Percentiles rank a stretch among this genome's conserved stretches.
These are phyloP conservation scores for Heliothis subflexa DNA, from an alignment of 1,140 invertebrate species.

Conservation along the genomic window DNA sequence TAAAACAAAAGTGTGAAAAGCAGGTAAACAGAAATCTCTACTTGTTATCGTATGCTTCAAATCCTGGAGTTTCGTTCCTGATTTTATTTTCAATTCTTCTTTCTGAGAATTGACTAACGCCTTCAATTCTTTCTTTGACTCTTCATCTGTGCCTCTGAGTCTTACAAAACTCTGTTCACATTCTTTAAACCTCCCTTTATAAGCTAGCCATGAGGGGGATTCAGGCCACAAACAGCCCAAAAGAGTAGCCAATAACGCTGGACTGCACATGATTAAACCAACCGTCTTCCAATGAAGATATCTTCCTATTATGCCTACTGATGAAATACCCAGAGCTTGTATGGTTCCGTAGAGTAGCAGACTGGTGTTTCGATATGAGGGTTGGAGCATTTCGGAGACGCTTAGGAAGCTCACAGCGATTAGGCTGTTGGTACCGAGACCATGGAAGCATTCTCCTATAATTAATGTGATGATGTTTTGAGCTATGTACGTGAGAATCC, in stretches of 20 bases:
- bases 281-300: slow-evolving; percentile 48
- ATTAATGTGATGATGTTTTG: background rate
- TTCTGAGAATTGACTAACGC: slow-evolving; percentile 32
- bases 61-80: background rate
- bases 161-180: slow-evolving; percentile 42
- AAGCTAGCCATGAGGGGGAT: slow-evolving; percentile 45
- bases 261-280: slow-evolving; percentile 28
- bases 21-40: slow-evolving; percentile 45
- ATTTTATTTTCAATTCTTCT: background rate
- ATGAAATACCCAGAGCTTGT: slow-evolving; percentile 41
- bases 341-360: slow-evolving; percentile 2
- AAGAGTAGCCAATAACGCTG: slow-evolving; percentile 16
- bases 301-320: slow-evolving; percentile 25
- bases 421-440: slow-evolving; percentile 37
- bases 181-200: slow-evolving; percentile 37
- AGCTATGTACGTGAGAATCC: slow-evolving; percentile 11
- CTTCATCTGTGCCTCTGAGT: slow-evolving; percentile 40
- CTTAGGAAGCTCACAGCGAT: slow-evolving; percentile 17
- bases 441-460: slow-evolving; percentile 45
- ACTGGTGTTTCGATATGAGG: slow-evolving; percentile 26
- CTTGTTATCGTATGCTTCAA: slow-evolving; percentile 11
- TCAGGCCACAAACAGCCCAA: slow-evolving; percentile 33
- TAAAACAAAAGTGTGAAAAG: slow-evolving; percentile 34
- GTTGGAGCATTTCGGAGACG: slow-evolving; percentile 42
- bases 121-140: slow-evolving; percentile 30